Evolutionary conservation across 2,888 invertebrate genomes (phyloP).

Genomic region (Emmelina monodactyla): DNA sequence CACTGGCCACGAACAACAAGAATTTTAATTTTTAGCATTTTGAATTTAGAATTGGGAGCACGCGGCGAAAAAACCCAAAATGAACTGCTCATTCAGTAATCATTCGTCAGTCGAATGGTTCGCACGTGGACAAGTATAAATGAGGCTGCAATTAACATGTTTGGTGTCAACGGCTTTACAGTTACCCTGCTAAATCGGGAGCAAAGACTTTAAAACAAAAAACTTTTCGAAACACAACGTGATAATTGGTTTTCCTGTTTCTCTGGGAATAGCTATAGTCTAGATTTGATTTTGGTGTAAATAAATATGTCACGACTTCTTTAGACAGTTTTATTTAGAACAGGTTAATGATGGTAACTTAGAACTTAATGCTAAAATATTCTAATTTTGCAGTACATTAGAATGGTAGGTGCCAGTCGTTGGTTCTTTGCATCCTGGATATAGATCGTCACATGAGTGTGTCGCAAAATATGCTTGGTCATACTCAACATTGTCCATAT

Average conservation of each 20-base stretch:
- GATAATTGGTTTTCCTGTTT: too few species aligned
- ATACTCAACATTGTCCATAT: constrained; percentile 29
- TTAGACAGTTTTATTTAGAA: too few species aligned
- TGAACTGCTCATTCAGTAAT: constrained; percentile 28
- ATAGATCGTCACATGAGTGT: constrained; percentile 34
- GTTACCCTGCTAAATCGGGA: constrained; percentile 26
- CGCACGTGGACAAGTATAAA: constrained; percentile 32
- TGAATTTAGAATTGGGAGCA: constrained; percentile 21
- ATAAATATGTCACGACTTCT: too few species aligned
- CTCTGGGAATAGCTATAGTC: too few species aligned
- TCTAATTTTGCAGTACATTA: too few species aligned
- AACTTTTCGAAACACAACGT: neutral
- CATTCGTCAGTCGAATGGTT: constrained; percentile 15
- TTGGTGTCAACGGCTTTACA: constrained; percentile 42
- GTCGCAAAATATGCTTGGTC: constrained; percentile 32
- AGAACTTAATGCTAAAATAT: too few species aligned
- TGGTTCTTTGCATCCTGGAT: constrained; percentile 33
- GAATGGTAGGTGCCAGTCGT: too few species aligned
- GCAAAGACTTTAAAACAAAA: constrained; percentile 1
- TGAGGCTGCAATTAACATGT: constrained; percentile 50
- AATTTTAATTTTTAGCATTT: constrained; percentile 15
- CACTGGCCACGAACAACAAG: neutral
- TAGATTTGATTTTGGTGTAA: too few species aligned
- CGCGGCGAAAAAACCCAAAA: constrained; percentile 24
- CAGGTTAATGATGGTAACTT: too few species aligned